Conservation (phyloP, 2,797 vertebrate species). For the Dendrocincla tyrannina region DNA sequence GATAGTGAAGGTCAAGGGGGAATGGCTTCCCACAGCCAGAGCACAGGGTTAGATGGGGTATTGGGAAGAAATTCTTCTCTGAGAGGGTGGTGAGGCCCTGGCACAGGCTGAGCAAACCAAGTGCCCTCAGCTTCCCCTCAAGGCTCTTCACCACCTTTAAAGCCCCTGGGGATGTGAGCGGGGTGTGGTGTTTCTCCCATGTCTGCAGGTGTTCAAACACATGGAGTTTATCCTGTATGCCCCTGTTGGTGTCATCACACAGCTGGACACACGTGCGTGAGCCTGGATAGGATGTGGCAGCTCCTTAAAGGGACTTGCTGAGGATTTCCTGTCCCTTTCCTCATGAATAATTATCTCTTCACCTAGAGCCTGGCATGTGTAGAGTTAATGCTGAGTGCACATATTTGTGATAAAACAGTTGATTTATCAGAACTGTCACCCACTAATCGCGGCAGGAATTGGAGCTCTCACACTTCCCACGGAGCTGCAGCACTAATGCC, state of each 20-base stretch:
- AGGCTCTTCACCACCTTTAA: neutral
- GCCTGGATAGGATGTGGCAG: neutral
- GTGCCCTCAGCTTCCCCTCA: neutral
- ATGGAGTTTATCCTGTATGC: neutral
- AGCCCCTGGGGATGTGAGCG: neutral
- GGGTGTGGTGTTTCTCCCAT: neutral
- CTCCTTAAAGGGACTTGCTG: neutral
- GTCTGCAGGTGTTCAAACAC: neutral
- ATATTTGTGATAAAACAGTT: conserved; percentile 21
- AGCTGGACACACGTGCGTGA: neutral
- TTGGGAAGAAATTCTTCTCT: neutral
- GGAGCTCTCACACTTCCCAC: neutral
- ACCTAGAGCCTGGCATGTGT: neutral
- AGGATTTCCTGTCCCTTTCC: neutral
- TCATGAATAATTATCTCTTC: neutral
- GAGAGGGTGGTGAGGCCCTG: neutral
- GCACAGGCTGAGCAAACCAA: neutral
- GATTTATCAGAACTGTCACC: conserved; percentile 52
- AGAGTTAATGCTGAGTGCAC: conserved; percentile 10
- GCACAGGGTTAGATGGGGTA: neutral
- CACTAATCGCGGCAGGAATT: conserved; percentile 6
- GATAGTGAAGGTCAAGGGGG: neutral
- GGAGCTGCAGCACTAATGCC: neutral
- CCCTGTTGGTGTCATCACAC: rapidly evolving
- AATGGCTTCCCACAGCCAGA: neutral